phyloP scores from a whole-genome alignment of 2,888 invertebrate genomes.

The Agrilus cyanescens region DNA sequence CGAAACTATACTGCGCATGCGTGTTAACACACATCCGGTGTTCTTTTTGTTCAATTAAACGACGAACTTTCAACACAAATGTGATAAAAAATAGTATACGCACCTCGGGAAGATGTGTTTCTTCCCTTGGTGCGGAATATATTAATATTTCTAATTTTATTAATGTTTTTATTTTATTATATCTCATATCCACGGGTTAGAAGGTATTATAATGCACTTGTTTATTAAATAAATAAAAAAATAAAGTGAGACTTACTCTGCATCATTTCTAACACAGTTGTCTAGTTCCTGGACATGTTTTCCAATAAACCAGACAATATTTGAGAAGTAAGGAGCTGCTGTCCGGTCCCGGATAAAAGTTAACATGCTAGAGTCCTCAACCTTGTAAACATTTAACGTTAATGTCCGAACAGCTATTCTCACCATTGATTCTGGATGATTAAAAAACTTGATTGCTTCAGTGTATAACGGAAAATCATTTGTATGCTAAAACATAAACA shows the following conservation, averaged over 20 bases:
- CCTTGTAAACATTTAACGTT: constrained; percentile 91
- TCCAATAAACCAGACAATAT: constrained; percentile 97
- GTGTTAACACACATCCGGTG: too few species aligned
- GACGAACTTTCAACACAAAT: too few species aligned
- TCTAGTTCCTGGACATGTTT: constrained; percentile 95
- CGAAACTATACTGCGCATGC: too few species aligned
- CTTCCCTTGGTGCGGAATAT: too few species aligned
- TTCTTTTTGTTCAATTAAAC: too few species aligned
- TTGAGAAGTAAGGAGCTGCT: constrained; percentile 96
- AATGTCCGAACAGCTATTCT: constrained; percentile 96
- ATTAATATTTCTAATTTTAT: too few species aligned
- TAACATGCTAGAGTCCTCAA: constrained; percentile 90
- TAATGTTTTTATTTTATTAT: too few species aligned
- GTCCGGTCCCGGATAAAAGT: constrained; percentile 92
- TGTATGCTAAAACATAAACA: constrained; percentile 57
- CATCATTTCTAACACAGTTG: constrained; percentile 86
- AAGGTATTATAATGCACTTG: too few species aligned
- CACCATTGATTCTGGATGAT: constrained; percentile 98
- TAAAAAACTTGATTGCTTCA: constrained; percentile 98
- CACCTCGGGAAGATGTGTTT: too few species aligned
- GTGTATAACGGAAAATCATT: constrained; percentile 99
- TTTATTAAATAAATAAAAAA: not conserved
- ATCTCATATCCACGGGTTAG: too few species aligned
- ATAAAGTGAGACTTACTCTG: constrained; percentile 61
- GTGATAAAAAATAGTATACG: too few species aligned